Percentiles rank a stretch among this genome's conserved stretches.
Evolutionary conservation across 2,797 vertebrate species (phyloP).

Genomic region (Florisuga fusca): DNA sequence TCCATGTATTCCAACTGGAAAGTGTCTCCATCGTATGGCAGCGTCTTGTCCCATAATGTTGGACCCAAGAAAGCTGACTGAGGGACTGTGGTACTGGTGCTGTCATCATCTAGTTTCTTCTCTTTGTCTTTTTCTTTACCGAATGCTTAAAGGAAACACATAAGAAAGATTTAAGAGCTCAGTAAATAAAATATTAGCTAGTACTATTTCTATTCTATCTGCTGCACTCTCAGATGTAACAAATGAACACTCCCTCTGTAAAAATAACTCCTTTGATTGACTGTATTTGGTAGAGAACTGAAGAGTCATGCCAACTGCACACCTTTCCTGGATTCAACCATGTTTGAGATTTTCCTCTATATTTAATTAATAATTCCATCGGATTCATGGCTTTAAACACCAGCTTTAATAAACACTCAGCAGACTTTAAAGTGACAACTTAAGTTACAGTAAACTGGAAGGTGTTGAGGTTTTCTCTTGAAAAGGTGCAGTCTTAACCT

Average conservation of each 20-base stretch:
- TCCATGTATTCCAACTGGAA: slow-evolving; percentile 99
- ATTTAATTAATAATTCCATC: slow-evolving; percentile 5
- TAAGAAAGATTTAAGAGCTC: background rate
- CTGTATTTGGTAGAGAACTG: background rate
- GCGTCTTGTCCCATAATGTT: slow-evolving; percentile 98
- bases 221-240: background rate
- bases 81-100: slow-evolving; percentile 82
- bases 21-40: slow-evolving; percentile 95
- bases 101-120: slow-evolving; percentile 95
- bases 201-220: background rate
- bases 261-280: background rate
- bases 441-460: background rate
- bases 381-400: background rate
- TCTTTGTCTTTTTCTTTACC: slow-evolving; percentile 91
- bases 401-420: background rate
- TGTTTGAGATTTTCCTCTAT: background rate
- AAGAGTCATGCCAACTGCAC: background rate
- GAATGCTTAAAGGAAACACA: slow-evolving; percentile 82
- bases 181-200: background rate
- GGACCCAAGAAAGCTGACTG: slow-evolving; percentile 97
- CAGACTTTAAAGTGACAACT: background rate
- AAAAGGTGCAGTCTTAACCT: background rate
- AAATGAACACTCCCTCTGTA: background rate
- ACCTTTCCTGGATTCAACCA: background rate
- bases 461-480: background rate